Conservation (phyloP, 2,888 invertebrate genomes). For the Listrodromus nycthemerus region DNA sequence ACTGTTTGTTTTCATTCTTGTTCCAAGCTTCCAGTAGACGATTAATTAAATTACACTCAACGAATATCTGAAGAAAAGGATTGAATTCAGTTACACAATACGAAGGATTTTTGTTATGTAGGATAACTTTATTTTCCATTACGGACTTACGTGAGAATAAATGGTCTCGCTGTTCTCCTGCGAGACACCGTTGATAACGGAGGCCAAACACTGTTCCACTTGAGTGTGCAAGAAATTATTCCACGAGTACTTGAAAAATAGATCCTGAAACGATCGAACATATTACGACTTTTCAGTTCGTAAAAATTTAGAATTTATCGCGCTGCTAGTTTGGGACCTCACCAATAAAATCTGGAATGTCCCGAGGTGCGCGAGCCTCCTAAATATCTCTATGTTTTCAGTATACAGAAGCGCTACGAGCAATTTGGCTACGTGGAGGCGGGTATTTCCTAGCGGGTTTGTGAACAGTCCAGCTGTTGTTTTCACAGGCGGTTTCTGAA, state of each 20-base stretch:
- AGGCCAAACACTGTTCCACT: constrained; percentile 91
- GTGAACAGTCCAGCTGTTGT: constrained; percentile 90
- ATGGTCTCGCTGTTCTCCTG: constrained; percentile 84
- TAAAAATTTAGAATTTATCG: neutral
- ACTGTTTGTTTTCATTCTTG: constrained; percentile 92
- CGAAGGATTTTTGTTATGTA: too few relatives aligned
- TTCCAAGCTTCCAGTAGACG: constrained; percentile 93
- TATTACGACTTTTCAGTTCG: constrained; percentile 20
- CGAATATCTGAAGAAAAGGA: constrained; percentile 88
- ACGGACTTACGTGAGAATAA: constrained; percentile 86
- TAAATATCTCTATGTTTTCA: constrained; percentile 90
- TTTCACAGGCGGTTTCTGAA: constrained; percentile 88
- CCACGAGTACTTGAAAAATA: constrained; percentile 95
- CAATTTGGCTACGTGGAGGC: constrained; percentile 92
- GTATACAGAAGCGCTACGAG: constrained; percentile 91
- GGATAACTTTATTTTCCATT: constrained; percentile 60
- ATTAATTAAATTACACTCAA: constrained; percentile 92
- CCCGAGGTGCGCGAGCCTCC: constrained; percentile 87
- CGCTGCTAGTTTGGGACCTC: constrained; percentile 71
- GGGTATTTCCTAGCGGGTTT: constrained; percentile 92
- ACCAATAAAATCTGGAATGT: constrained; percentile 87
- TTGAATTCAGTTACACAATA: neutral
- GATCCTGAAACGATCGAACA: constrained; percentile 87
- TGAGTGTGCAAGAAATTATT: constrained; percentile 98
- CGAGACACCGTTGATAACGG: constrained; percentile 87